Percentiles rank a stretch among this genome's conserved stretches.
Conservation (phyloP, 2,888 invertebrate species). For the Microctonus brassicae region DNA sequence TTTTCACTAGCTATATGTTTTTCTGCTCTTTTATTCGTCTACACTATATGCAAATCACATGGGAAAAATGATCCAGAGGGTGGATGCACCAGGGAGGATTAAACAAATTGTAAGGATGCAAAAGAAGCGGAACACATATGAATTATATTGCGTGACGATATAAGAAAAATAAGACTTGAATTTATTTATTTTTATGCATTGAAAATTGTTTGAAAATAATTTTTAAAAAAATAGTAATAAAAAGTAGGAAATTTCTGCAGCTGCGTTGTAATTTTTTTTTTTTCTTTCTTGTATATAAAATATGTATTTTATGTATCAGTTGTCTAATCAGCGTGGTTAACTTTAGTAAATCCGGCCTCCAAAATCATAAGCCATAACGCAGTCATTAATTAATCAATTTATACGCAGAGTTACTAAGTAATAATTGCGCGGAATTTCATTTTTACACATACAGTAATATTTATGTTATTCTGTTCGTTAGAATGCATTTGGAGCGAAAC, state of each 20-base stretch:
- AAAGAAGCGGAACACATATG: not conserved
- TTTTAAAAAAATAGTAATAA: not conserved
- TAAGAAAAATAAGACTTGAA: not conserved
- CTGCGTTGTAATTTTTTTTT: no score
- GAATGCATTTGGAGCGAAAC: conserved; percentile 43
- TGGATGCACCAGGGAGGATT: not conserved
- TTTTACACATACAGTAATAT: conserved; percentile 31
- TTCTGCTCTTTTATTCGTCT: conserved; percentile 57
- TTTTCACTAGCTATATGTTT: conserved; percentile 51
- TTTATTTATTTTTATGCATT: no score
- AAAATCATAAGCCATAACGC: conserved; percentile 18
- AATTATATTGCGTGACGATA: no score
- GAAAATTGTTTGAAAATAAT: no score
- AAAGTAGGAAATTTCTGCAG: not conserved
- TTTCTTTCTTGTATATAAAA: no score
- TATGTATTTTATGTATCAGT: not conserved
- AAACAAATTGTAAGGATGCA: conserved; percentile 10
- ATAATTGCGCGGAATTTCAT: conserved; percentile 46
- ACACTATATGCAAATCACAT: conserved; percentile 59
- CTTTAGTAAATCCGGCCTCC: not conserved
- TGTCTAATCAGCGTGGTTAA: not conserved
- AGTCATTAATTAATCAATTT: conserved; percentile 56
- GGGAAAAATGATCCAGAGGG: conserved; percentile 44
- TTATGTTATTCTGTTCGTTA: not conserved
- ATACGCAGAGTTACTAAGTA: conserved; percentile 51